These are phyloP conservation scores for Dynastes hyllus DNA, from an alignment of 2,888 invertebrate species.

Conservation along the genomic window DNA sequence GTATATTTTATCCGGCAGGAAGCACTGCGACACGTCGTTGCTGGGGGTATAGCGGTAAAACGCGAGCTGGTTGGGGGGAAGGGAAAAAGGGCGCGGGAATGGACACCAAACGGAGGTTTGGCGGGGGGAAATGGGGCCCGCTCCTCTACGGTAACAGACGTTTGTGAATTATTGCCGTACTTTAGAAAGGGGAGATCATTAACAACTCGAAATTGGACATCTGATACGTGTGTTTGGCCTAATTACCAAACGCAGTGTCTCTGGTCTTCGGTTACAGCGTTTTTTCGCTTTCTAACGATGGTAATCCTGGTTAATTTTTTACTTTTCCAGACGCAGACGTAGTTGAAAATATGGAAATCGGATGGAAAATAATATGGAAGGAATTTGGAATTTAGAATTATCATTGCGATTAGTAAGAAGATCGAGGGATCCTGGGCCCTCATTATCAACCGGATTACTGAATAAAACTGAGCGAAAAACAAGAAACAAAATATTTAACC, in stretches of 20 bases:
- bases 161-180: slow-evolving; percentile 22
- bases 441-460: too few species aligned
- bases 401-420: too few species aligned
- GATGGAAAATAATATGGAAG: not conserved
- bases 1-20: slow-evolving; percentile 9
- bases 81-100: not conserved
- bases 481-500: too few species aligned
- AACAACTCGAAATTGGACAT: slow-evolving; percentile 24
- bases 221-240: slow-evolving; percentile 29
- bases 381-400: too few species aligned
- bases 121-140: not conserved
- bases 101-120: not conserved
- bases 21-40: slow-evolving; percentile 1
- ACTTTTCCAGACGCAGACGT: not conserved
- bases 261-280: not conserved
- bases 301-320: slow-evolving; percentile 2
- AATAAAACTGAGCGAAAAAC: too few species aligned
- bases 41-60: slow-evolving; percentile 7
- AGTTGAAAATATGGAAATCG: not conserved
- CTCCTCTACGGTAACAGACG: not conserved
- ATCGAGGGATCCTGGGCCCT: too few species aligned
- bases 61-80: not conserved
- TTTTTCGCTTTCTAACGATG: not conserved
- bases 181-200: slow-evolving; percentile 26
- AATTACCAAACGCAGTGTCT: slow-evolving; percentile 10